Conservation (phyloP, 2,113 vertebrate genomes). For the Vulpes vulpes region DNA sequence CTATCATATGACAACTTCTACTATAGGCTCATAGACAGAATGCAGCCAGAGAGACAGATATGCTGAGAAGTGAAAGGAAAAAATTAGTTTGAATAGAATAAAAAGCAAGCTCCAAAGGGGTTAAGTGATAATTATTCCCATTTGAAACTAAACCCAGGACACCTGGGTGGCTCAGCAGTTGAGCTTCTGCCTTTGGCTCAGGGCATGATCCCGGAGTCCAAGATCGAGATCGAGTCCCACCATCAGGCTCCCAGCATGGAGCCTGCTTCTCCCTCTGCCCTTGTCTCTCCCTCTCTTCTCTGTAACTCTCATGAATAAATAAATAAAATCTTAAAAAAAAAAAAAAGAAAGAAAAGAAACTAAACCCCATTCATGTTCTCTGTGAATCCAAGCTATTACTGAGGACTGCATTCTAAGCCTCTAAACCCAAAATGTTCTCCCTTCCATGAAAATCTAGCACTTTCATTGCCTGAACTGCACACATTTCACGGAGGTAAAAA, state of each 20-base stretch:
- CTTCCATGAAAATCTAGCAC: background rate
- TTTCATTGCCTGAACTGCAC: background rate
- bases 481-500: constrained; percentile 10
- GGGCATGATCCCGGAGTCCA: too few relatives aligned
- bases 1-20: background rate
- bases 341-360: background rate
- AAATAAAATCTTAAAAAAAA: too few relatives aligned
- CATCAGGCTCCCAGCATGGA: too few relatives aligned
- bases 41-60: background rate
- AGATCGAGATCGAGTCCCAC: too few relatives aligned
- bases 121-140: background rate
- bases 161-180: too few relatives aligned
- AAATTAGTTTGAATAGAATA: background rate
- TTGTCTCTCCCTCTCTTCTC: too few relatives aligned
- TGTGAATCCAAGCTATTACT: background rate
- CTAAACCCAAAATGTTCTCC: background rate
- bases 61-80: constrained; percentile 20
- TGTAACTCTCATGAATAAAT: too few relatives aligned
- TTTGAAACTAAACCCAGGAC: background rate
- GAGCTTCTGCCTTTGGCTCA: too few relatives aligned
- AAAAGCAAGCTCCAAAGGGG: background rate
- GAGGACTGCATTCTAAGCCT: background rate
- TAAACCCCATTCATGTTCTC: background rate
- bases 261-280: too few relatives aligned
- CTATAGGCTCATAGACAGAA: background rate